A percentile compares a stretch with the other conserved stretches of the same genome.
These are phyloP conservation scores for Ennomos fuscantarius DNA, from an alignment of 2,888 invertebrate genomes.

Conservation along the genomic window DNA sequence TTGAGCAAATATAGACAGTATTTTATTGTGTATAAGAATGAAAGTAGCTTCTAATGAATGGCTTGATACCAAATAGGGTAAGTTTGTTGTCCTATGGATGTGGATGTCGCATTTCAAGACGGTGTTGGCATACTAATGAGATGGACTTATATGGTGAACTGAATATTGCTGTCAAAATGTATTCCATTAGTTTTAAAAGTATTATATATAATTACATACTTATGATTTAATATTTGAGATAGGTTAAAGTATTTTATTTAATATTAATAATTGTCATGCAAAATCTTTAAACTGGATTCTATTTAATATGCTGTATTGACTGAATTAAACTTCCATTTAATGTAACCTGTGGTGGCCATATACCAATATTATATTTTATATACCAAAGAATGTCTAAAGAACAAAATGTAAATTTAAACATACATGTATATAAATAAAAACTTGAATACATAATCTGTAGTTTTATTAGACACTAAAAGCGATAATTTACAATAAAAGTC, in stretches of 20 bases:
- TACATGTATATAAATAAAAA: conserved; percentile 59
- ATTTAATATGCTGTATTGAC: conserved; percentile 56
- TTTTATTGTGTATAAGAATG: conserved; percentile 33
- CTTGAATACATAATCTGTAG: conserved; percentile 44
- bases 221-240: conserved; percentile 14
- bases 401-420: conserved; percentile 69
- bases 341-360: conserved; percentile 68
- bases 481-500: conserved; percentile 42
- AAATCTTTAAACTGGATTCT: conserved; percentile 52
- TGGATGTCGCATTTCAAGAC: conserved; percentile 19
- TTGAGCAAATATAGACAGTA: conserved; percentile 35
- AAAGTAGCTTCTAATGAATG: conserved; percentile 21
- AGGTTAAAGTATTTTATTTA: conserved; percentile 51
- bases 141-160: conserved; percentile 21
- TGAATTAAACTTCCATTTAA: conserved; percentile 68
- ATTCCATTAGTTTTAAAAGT: conserved; percentile 33
- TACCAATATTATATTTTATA: conserved; percentile 76
- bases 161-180: conserved; percentile 31
- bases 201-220: conserved; percentile 1
- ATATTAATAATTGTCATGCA: conserved; percentile 43
- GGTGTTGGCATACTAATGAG: conserved; percentile 34
- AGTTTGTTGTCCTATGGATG: conserved; percentile 20
- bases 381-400: conserved; percentile 79
- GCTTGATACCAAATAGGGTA: conserved; percentile 32
- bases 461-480: conserved; percentile 39